phyloP scores from a whole-genome alignment of 2,888 invertebrate species.

The Tenthredo notha region DNA sequence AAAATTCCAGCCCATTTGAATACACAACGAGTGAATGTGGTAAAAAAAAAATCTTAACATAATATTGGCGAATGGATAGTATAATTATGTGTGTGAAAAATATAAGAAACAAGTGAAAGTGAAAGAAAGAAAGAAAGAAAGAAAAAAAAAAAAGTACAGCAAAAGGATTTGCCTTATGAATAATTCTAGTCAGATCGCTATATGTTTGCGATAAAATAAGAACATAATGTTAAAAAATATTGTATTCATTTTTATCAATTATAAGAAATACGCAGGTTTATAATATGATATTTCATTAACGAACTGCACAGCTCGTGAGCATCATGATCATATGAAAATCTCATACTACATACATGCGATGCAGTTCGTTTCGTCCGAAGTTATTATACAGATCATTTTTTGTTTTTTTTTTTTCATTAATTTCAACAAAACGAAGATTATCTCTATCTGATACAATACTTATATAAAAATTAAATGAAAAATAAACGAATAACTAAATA shows the following conservation, averaged over 20 bases:
- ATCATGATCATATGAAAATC: not conserved
- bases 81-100: not conserved
- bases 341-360: not conserved
- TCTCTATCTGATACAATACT: not conserved
- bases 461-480: not conserved
- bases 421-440: slow-evolving; percentile 14
- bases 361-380: slow-evolving; percentile 65
- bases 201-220: not conserved
- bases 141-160: not conserved
- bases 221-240: slow-evolving; percentile 21
- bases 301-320: slow-evolving; percentile 42
- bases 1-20: not conserved
- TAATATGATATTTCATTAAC: slow-evolving; percentile 66
- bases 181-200: slow-evolving; percentile 32
- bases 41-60: not conserved
- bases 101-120: slow-evolving; percentile 45
- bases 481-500: not conserved
- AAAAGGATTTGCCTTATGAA: slow-evolving; percentile 37
- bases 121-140: slow-evolving; percentile 8
- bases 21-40: slow-evolving; percentile 7
- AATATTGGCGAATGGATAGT: not conserved
- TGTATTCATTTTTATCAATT: slow-evolving; percentile 64
- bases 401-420: slow-evolving; percentile 29
- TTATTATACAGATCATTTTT: slow-evolving; percentile 34
- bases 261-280: slow-evolving; percentile 63